phyloP scores from a whole-genome alignment of 2,797 vertebrate species.

The Rallus crepitans region DNA sequence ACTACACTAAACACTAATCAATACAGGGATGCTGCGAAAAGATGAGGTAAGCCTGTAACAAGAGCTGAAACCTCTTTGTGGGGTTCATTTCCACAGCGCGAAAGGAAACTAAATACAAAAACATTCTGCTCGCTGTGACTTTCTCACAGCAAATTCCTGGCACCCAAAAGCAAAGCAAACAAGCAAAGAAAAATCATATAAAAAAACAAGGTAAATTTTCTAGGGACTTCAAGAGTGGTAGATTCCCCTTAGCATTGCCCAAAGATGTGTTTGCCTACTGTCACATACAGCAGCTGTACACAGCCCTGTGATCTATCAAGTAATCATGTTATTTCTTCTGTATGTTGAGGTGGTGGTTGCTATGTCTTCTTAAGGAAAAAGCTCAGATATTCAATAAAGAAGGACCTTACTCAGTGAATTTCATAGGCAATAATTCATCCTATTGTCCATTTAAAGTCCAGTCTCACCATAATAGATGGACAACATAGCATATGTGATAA shows the following conservation, averaged over 20 bases:
- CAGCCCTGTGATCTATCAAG: neutral
- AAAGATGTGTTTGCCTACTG: neutral
- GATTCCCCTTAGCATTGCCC: neutral
- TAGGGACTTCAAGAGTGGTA: neutral
- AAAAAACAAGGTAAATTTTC: neutral
- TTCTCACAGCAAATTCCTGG: neutral
- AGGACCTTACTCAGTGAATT: neutral
- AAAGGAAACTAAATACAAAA: slow-evolving; percentile 13
- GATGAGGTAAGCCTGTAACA: neutral
- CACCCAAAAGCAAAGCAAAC: neutral
- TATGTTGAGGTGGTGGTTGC: neutral
- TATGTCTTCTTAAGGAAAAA: neutral
- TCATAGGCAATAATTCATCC: neutral
- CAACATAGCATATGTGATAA: neutral
- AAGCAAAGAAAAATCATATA: neutral
- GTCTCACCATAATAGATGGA: neutral
- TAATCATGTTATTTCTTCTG: neutral
- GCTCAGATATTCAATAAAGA: neutral
- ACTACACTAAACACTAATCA: neutral
- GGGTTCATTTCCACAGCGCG: neutral
- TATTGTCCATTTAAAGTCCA: neutral
- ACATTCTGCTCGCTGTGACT: neutral
- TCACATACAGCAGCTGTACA: neutral
- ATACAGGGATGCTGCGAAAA: neutral
- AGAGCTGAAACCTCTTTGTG: neutral